phyloP scores from a whole-genome alignment of 53 echinoderm and acorn worm genomes.

The Stichopus horrens region DNA sequence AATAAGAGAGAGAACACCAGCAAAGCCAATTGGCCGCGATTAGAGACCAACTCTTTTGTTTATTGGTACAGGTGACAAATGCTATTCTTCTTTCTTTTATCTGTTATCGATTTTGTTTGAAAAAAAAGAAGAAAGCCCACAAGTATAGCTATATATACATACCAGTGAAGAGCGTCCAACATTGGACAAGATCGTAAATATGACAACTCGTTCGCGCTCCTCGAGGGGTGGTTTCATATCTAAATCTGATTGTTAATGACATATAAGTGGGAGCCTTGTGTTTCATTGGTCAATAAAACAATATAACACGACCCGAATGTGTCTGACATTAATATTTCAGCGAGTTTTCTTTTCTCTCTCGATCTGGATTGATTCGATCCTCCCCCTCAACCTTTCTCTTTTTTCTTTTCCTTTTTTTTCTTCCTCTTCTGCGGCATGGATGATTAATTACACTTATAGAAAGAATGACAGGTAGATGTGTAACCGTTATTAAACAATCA shows the following conservation, averaged over 20 bases:
- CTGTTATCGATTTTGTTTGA: slow-evolving; percentile 17
- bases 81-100: too few species aligned
- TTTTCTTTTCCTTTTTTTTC: too few species aligned
- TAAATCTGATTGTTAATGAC: neutral
- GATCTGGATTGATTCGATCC: too few species aligned
- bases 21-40: slow-evolving; percentile 13
- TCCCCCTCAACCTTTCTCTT: too few species aligned
- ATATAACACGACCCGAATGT: too few species aligned
- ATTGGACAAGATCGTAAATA: neutral
- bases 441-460: too few species aligned
- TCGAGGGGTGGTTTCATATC: neutral
- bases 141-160: neutral
- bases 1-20: neutral
- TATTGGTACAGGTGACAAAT: slow-evolving; percentile 26
- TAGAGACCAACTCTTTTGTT: neutral
- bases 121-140: neutral
- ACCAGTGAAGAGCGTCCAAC: neutral
- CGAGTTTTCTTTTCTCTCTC: too few species aligned
- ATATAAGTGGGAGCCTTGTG: neutral
- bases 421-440: too few species aligned
- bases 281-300: neutral
- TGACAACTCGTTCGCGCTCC: neutral
- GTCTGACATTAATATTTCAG: too few species aligned
- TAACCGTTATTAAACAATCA: too few species aligned
- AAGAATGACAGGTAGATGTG: too few species aligned